Conservation (phyloP, 2,113 vertebrate species). For the Hippocampus comes region DNA sequence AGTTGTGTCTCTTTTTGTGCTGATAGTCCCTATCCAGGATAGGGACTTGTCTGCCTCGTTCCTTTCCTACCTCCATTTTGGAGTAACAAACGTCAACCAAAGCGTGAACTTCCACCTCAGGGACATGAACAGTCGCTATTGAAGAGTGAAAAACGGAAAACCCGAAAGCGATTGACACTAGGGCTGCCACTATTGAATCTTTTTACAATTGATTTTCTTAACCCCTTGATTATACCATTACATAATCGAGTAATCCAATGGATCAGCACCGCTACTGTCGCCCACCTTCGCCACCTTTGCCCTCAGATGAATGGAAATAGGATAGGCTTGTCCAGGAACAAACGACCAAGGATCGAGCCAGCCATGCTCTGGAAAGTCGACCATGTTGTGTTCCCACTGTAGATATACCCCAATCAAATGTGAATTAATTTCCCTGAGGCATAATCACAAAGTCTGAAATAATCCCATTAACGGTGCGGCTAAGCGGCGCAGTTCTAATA, state of each 20-base stretch:
- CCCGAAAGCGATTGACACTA: too few species aligned
- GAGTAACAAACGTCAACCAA: too few species aligned
- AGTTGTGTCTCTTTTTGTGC: slow-evolving; percentile 48
- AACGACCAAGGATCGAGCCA: background rate
- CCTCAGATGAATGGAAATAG: background rate
- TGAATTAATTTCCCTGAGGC: slow-evolving; percentile 2
- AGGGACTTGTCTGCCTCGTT: background rate
- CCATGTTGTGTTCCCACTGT: background rate
- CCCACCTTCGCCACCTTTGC: background rate
- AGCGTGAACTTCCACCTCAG: too few species aligned
- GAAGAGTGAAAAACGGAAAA: too few species aligned
- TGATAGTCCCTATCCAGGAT: slow-evolving; percentile 43
- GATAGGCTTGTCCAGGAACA: background rate
- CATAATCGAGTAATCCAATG: too few species aligned
- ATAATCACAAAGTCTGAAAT: background rate
- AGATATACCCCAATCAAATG: background rate
- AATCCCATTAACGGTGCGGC: background rate
- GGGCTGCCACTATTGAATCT: too few species aligned
- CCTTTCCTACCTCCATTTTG: background rate
- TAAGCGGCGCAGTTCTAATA: slow-evolving; percentile 4
- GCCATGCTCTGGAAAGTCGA: background rate
- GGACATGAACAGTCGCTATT: too few species aligned
- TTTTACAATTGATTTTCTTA: too few species aligned
- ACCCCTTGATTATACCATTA: too few species aligned
- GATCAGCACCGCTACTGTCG: background rate